These are phyloP conservation scores for Ophiodon elongatus DNA, from an alignment of 2,113 vertebrate genomes.

Conservation along the genomic window DNA sequence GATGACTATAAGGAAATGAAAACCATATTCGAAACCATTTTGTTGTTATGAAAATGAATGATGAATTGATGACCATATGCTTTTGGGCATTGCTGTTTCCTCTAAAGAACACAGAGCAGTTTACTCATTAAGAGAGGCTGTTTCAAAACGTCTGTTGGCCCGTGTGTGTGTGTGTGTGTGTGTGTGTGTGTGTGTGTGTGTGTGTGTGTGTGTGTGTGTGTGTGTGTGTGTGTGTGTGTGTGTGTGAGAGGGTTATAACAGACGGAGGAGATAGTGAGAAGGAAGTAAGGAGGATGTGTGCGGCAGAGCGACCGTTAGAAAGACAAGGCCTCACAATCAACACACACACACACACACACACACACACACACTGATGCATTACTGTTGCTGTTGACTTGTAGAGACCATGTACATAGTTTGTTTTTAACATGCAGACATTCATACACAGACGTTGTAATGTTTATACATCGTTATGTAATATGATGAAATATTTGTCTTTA, in stretches of 20 bases:
- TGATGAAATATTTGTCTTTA: not conserved
- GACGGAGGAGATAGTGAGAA: conserved; percentile 55
- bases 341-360: conserved; percentile 13
- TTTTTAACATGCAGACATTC: not conserved
- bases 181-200: not conserved
- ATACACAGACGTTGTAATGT: too few relatives aligned
- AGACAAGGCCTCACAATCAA: conserved; percentile 45
- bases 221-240: not conserved
- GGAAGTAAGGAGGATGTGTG: conserved; percentile 67
- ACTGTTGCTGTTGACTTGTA: not conserved
- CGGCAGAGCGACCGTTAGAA: conserved; percentile 55
- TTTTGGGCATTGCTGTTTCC: not conserved
- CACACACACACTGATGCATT: not conserved
- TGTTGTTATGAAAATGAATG: not conserved
- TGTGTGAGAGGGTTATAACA: conserved; percentile 22
- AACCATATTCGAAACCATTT: not conserved
- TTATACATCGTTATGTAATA: not conserved
- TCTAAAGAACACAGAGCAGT: not conserved
- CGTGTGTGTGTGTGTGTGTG: not conserved
- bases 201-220: not conserved
- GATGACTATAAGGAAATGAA: not conserved
- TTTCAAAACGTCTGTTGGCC: conserved; percentile 45
- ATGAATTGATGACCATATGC: not conserved
- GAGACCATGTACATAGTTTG: too few relatives aligned
- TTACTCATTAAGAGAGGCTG: too few relatives aligned